Conservation (phyloP, 37 sponge, comb jelly and placozoan species). For the Halisarca cf. caerulea region DNA sequence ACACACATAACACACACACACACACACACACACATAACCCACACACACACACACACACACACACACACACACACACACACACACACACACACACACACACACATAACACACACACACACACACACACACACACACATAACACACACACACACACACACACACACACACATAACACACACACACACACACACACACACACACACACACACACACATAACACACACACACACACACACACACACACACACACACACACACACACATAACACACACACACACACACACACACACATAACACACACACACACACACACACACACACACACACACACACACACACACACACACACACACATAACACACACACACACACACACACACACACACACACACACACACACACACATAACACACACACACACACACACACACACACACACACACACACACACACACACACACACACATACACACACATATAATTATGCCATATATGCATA, state of each 20-base stretch:
- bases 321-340: constrained; percentile 24
- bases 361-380: constrained; percentile 12
- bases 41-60: constrained; percentile 17
- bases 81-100: background rate
- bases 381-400: background rate
- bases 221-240: too few relatives aligned
- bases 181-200: constrained; percentile 21
- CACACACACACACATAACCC: constrained; percentile 20
- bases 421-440: too few relatives aligned
- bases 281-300: constrained; percentile 21
- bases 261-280: constrained; percentile 8
- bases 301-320: constrained; percentile 17
- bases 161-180: constrained; percentile 19
- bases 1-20: constrained; percentile 17
- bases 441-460: too few relatives aligned
- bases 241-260: background rate
- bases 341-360: constrained; percentile 23
- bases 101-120: background rate
- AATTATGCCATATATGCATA: too few relatives aligned
- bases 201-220: constrained; percentile 18
- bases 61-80: too few relatives aligned
- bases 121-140: constrained; percentile 21
- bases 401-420: background rate
- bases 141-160: constrained; percentile 21
- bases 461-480: too few relatives aligned